Evolutionary conservation across 2,888 invertebrate species (phyloP), one percentile per base, ranked within the genome.

Genomic region (Polydrusus tereticollis): DNA sequence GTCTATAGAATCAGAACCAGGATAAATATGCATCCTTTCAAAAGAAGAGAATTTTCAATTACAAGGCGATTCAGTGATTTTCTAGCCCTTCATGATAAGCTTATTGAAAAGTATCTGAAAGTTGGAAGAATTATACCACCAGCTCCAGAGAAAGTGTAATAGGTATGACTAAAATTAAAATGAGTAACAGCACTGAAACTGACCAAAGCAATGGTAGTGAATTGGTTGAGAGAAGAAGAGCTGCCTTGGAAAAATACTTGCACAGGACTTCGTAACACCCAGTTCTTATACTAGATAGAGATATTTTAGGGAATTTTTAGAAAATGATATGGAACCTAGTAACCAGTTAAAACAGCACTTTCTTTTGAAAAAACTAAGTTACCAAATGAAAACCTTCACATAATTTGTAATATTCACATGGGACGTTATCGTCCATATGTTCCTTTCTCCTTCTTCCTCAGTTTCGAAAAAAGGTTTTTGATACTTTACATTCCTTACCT

Each of bases 21-120:
- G 82, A 96, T 97, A 14, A 96, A 96, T 82, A 94, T 96, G 90
- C 92, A 93, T 0, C 90, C 95, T 85, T 97, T 94, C 84, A 92
- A 90, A 82, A 92, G 92, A 79, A 90, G 91, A 73, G 93, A 93
- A 80, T 95, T 97, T 81, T 90, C 92, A 74, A 97, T 97, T 2
- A 89, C 93, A 74, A 89, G 99, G 67, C 90, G 99, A 64, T 99
- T 99, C 85, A 98, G 98, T 82, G 99, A 99, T 86, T 99, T 99
- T 85, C 89, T 99, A 29, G 99, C 99, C 0, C 90, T 99, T 45
- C 98, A 99, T 85, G 95, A 97, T 80, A 97, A 99, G 84, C 86
- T 99, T 69, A 93, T 93, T 0, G 96, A 95, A 80, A 98, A 97
- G 85, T 97, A 99, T 87, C 88, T 97, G 69, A 91, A 94, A 76